phyloP scores from a whole-genome alignment of 2,797 vertebrate genomes.

The Esox lucius region DNA sequence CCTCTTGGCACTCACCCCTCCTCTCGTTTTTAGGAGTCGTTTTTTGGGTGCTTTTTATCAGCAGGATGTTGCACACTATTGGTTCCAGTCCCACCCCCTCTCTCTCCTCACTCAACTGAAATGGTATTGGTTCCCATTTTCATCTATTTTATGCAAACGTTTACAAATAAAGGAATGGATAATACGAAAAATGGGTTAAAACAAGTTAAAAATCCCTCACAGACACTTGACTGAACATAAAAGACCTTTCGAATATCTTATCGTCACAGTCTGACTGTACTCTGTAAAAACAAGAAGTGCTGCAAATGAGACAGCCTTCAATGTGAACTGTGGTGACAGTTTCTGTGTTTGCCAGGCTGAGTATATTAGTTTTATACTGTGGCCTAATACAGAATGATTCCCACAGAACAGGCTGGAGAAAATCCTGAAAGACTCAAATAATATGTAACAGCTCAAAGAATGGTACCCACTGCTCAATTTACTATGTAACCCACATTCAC shows the following conservation, averaged over 20 bases:
- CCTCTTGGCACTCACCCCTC: conserved; percentile 26
- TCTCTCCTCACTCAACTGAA: conserved; percentile 18
- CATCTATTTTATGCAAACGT: neutral
- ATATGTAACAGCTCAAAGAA: neutral
- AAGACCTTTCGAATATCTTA: neutral
- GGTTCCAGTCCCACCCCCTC: conserved; percentile 48
- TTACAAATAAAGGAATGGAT: neutral
- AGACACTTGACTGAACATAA: neutral
- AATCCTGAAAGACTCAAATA: neutral
- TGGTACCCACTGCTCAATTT: neutral
- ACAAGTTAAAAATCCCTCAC: neutral
- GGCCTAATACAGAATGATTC: neutral
- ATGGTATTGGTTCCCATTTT: neutral
- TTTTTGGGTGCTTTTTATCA: conserved; percentile 38
- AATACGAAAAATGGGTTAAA: no score
- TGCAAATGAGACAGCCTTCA: neutral
- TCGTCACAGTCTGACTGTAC: neutral
- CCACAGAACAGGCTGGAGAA: neutral
- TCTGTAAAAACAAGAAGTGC: neutral
- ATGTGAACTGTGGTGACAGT: neutral
- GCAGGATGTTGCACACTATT: conserved; percentile 71
- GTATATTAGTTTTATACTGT: neutral
- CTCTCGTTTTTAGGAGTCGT: conserved; percentile 57
- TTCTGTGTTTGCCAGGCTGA: neutral
- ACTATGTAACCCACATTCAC: neutral